Evolutionary conservation across 1,140 invertebrate species (phyloP).

Genomic region (Belonocnema kinseyi): DNA sequence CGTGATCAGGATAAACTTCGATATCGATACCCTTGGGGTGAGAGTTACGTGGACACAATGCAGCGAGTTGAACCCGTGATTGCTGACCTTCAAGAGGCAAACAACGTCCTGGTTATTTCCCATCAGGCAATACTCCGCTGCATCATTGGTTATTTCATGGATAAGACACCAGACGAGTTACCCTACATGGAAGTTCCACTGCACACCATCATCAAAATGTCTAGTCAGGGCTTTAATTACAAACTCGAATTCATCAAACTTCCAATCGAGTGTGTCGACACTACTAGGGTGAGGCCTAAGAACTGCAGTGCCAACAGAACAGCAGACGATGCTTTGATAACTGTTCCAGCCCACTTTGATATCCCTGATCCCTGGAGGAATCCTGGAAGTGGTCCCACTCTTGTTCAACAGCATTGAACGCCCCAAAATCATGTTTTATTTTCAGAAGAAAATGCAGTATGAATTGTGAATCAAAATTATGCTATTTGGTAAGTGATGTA

Average conservation of each 20-base stretch:
- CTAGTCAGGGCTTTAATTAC: conserved; percentile 89
- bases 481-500: background rate
- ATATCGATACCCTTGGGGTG: conserved; percentile 94
- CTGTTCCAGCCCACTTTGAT: conserved; percentile 84
- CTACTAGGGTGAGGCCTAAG: conserved; percentile 83
- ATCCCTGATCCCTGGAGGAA: conserved; percentile 76
- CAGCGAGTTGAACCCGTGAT: conserved; percentile 88
- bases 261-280: conserved; percentile 90
- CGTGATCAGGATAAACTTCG: conserved; percentile 94
- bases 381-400: conserved; percentile 65
- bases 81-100: conserved; percentile 87
- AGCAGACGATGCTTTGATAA: conserved; percentile 81
- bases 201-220: conserved; percentile 92
- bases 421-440: background rate
- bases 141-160: conserved; percentile 92
- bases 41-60: conserved; percentile 93
- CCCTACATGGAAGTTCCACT: conserved; percentile 94
- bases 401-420: conserved; percentile 70
- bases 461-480: background rate
- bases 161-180: conserved; percentile 88
- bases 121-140: conserved; percentile 95
- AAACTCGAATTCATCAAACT: conserved; percentile 87
- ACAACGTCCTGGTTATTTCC: conserved; percentile 91
- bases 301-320: conserved; percentile 81
- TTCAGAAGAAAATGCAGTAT: conserved; percentile 3